Evolutionary conservation across 2,113 vertebrate species (phyloP), one percentile per base, ranked within the genome.

Genomic region (Dermatemys mawii): DNA sequence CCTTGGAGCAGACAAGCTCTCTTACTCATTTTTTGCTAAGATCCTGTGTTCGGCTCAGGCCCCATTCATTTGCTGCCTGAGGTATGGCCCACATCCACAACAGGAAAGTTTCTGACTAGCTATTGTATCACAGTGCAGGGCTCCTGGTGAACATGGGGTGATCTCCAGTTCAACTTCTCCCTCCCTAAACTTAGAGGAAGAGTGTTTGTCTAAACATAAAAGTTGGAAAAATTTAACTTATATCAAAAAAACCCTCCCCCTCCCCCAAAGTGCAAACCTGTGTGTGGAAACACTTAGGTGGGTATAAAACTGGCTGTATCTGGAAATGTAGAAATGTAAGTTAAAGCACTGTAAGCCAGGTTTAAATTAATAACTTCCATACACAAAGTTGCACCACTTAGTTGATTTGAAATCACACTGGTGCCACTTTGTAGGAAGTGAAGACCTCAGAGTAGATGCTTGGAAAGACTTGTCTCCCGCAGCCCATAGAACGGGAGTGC

Each of bases 31-130:
- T 78, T 93, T 83, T 92, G 51, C 70, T 95, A 83, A 93, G 84
- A 32, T 55, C 80, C 91, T 84, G 83, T 44, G 78, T 95, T 95
- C 96, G 92, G 90, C 96, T 94, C 92, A 84, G 90, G 55, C 80
- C 6, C 54, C n/a, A n/a, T 22, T 90, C 60, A 83, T n/a, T 54
- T 1, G 27, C 44, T 93, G 90, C 88, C 83, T 84, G 95, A 96
- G 70, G 94, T 87, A 95, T 93, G 88, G 94, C 91, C 63, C 91
- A 2, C 6, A 57, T 93, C 90, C 95, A 86, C 70, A 78, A 84
- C 63, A 73, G 92, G 92, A 96, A 94, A 87, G 91, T 92, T 86
- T 86, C 82, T 91, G 46, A 93, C 5, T 24, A 53, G 83, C 78
- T 48, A 84, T 5, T 81, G 83, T 83, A 92, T 93, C 10, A 83